phyloP scores from a whole-genome alignment of 2,113 vertebrate species.

The Takifugu bimaculatus region DNA sequence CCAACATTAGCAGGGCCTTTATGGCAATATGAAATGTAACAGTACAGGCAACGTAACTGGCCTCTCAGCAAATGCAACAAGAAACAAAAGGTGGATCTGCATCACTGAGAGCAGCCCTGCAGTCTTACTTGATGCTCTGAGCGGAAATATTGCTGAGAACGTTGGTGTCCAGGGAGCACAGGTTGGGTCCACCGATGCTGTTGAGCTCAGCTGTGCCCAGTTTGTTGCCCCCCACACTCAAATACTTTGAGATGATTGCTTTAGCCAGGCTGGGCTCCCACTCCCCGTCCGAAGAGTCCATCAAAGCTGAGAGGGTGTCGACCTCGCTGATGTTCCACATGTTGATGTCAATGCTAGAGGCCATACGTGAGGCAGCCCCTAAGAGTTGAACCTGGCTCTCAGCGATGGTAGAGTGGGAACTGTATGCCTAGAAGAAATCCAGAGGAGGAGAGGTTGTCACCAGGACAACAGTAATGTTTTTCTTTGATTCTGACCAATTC shows the following conservation, averaged over 20 bases:
- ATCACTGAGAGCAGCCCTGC: not conserved
- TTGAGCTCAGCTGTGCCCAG: constrained; percentile 66
- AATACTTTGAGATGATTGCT: constrained; percentile 52
- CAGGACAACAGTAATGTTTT: too few species aligned
- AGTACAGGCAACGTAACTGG: too few species aligned
- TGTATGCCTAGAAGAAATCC: constrained; percentile 53
- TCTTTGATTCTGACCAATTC: not conserved
- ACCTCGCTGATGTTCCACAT: constrained; percentile 66
- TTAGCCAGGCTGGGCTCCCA: constrained; percentile 56
- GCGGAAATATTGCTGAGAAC: constrained; percentile 60
- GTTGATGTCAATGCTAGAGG: constrained; percentile 48
- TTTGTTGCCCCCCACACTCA: constrained; percentile 44
- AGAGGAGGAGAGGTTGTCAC: too few species aligned
- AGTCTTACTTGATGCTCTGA: constrained; percentile 72
- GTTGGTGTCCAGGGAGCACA: constrained; percentile 67
- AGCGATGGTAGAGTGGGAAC: constrained; percentile 28
- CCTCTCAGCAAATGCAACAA: too few species aligned
- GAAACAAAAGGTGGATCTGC: too few species aligned
- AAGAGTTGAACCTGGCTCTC: constrained; percentile 62
- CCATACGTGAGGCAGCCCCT: constrained; percentile 56
- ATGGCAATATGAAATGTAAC: too few species aligned
- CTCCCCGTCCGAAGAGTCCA: constrained; percentile 49
- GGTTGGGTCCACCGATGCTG: constrained; percentile 53
- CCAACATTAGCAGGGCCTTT: too few species aligned
- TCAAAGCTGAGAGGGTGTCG: constrained; percentile 66